These are phyloP conservation scores for Euzetes globulus DNA, from an alignment of 2,888 invertebrate species.

Conservation along the genomic window DNA sequence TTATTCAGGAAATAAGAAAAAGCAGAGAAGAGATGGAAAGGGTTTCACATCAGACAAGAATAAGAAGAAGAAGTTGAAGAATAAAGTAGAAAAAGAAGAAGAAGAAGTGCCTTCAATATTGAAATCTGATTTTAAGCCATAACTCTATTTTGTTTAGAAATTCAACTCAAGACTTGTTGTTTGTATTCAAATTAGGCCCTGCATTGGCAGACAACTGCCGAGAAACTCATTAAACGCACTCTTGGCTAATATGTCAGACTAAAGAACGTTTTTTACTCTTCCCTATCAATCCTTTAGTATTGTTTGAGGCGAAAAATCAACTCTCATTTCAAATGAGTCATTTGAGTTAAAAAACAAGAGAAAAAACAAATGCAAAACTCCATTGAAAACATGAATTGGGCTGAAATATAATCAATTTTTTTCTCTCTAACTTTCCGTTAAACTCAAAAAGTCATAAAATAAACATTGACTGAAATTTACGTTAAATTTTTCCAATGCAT, in stretches of 20 bases:
- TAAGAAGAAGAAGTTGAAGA: no score
- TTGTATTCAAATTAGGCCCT: conserved; percentile 13
- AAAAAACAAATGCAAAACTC: neutral
- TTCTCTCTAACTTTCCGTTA: neutral
- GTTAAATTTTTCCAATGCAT: no score
- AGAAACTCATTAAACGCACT: conserved; percentile 1
- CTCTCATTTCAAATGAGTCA: neutral
- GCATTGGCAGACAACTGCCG: neutral
- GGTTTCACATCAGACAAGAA: neutral
- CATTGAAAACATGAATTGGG: conserved; percentile 4
- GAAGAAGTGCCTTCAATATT: neutral
- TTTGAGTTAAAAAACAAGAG: neutral
- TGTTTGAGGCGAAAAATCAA: no score
- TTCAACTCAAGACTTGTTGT: neutral
- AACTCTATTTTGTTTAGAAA: neutral
- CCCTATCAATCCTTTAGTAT: neutral
- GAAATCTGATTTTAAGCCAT: neutral
- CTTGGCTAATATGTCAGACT: neutral
- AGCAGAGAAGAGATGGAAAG: neutral
- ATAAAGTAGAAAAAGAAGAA: neutral
- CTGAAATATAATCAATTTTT: conserved; percentile 13
- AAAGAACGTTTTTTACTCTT: neutral
- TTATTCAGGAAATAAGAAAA: neutral
- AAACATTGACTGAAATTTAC: neutral
- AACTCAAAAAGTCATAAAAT: neutral